These are phyloP conservation scores for Tipula unca DNA, from an alignment of 2,888 invertebrate species.

Conservation along the genomic window DNA sequence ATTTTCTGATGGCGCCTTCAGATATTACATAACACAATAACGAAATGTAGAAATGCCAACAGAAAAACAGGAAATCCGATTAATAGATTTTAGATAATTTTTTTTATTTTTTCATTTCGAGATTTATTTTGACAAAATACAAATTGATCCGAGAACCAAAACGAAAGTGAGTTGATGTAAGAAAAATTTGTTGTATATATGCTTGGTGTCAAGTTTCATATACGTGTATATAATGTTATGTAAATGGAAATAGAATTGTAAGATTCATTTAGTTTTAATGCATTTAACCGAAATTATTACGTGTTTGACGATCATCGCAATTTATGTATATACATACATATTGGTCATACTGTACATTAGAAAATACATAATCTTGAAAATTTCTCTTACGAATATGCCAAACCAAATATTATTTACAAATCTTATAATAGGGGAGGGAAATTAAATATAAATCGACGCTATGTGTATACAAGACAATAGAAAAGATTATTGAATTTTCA, in stretches of 20 bases:
- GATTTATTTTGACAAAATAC: background rate
- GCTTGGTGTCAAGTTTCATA: background rate
- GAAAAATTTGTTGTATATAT: background rate
- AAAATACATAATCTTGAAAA: background rate
- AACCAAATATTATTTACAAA: background rate
- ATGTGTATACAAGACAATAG: background rate
- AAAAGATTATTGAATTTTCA: background rate
- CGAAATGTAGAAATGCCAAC: background rate
- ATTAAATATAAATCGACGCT: background rate
- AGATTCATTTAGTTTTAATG: no score
- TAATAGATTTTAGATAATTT: background rate
- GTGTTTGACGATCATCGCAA: background rate
- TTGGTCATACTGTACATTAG: background rate
- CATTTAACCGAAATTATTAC: no score
- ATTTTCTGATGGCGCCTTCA: slow-evolving; percentile 8
- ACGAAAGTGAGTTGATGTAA: background rate
- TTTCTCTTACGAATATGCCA: background rate
- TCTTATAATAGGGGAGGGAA: background rate
- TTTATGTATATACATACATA: no score
- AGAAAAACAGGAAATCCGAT: slow-evolving; percentile 1
- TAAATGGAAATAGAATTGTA: background rate
- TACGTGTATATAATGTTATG: no score
- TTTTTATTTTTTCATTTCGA: background rate
- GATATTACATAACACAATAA: background rate
- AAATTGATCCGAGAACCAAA: background rate